These are phyloP conservation scores for Nothoprocta perdicaria DNA, from an alignment of 2,113 vertebrate species.

Conservation along the genomic window DNA sequence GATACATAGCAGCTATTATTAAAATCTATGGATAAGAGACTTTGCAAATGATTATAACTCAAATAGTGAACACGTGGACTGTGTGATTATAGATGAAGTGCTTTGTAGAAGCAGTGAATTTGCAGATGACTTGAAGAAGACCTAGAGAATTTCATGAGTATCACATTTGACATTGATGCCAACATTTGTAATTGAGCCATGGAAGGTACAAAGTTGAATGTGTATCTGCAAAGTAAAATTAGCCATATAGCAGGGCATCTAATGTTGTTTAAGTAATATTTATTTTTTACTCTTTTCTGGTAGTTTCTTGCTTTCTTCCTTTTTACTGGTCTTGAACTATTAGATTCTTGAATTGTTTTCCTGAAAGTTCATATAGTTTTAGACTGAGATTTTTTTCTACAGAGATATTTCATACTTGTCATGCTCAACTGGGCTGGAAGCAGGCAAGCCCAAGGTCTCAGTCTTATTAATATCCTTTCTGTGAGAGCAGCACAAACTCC, in stretches of 20 bases:
- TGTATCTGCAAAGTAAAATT: background rate
- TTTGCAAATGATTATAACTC: background rate
- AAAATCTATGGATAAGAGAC: background rate
- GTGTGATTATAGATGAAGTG: background rate
- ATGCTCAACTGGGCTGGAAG: background rate
- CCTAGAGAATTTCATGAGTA: background rate
- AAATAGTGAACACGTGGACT: background rate
- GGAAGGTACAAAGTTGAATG: background rate
- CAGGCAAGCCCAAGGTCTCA: background rate
- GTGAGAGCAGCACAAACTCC: background rate
- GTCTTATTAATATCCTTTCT: background rate
- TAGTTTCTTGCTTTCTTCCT: background rate
- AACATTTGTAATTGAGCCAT: background rate
- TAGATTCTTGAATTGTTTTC: background rate
- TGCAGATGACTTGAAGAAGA: background rate
- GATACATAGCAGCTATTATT: background rate
- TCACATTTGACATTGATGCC: background rate
- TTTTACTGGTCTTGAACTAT: background rate
- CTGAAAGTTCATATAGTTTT: background rate
- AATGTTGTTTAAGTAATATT: background rate
- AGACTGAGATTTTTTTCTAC: background rate
- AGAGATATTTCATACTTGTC: background rate
- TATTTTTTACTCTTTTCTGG: background rate
- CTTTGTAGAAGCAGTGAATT: background rate
- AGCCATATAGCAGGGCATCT: background rate